Base-by-base conservation (phyloP, 2,888 invertebrate genomes). In the Neoitamus cyanurus region DNA sequence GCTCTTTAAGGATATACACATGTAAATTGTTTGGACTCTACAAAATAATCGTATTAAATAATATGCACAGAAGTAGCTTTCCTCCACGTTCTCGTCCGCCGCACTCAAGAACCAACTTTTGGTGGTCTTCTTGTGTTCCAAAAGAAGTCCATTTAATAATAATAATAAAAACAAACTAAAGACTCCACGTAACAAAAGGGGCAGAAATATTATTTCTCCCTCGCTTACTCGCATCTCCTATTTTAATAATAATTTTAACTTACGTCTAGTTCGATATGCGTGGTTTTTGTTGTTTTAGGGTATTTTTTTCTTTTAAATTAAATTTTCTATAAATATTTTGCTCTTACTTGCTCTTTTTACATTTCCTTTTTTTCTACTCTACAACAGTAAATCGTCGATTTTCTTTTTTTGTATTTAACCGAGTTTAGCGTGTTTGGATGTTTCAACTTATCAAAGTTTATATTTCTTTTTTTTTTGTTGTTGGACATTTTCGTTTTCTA, bases 251-350 rank as follows among this genome's bases (percentile, higher is more conserved):
- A 42, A 31, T 82, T 82, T 78, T 78, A 34, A 20, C 42, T 42
- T 78, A 46, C 5, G 25, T 82, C 69, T 69, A 68, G 15, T 15
- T 82, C 82, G 82, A 82, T 82, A 82, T 82, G 82, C 82, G 68
- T 82, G 68, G 68, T 82, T 69, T 82, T 80, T 82, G 82, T 82
- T 82, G 36, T 69, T 82, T n/a, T 69, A 58, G 58, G 58, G 58
- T 58, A 15, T 42, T 69, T 69, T 82, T 82, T 68, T 82, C 15
- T 9, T 82, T 82, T 69, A 82, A 69, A 82, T 82, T n/a, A 82
- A 82, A 37, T 82, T 82, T 82, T 69, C 69, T 69, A 69, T 82
- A 82, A 82, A 82, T 82, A 82, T 82, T 82, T 82, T 82, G 68
- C 15, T 82, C 30, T 73, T 73, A 15, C 3, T 31, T 30, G 70